Evolutionary conservation across 1,140 invertebrate species (phyloP), one percentile per base, ranked within the genome.

Genomic region (Macrobrachium rosenbergii): DNA sequence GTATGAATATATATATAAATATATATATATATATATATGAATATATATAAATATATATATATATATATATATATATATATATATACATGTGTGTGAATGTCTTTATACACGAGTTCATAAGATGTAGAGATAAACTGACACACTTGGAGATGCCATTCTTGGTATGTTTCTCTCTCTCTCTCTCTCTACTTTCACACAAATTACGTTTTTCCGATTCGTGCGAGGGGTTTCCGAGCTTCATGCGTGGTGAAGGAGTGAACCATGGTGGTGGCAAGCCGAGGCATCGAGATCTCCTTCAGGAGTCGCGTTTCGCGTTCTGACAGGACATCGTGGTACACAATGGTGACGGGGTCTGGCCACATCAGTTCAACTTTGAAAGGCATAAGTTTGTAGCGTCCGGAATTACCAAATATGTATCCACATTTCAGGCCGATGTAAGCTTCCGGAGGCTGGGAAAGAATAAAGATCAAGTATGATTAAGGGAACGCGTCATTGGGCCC

Each of bases 191-290:
- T 19, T 82, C 1, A 45, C 72, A 43, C 3, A 60, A 88, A 82
- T 82, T 23, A 89, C 89, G 86, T 86, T 77, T 88, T 88, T 28
- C 89, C 89, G 10, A 90, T 79, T 63, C 89, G 88, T 37, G 89
- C 89, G 8, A 88, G 81, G 16, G 87, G 87, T 43, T 79, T 87
- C 67, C 78, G 78, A 17, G 62, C 76, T 28, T 84, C 37, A 67
- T 88, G 87, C 0, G 80, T 88, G 58, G 84, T 88, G 83, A 90
- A 87, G 60, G 89, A 88, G 52, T 89, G 89, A 28, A 89, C 89
- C 80, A 81, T 73, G 16, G 89, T 89, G 62, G 89, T 89, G 45
- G 81, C 72, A 2, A 89, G 86, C n/a, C 83, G 62, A 2, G 89
- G 89, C 62, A 78, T 45, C 10, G 86, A 75, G 17, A 89, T n/a